Evolutionary conservation across 2,888 invertebrate species (phyloP).

Genomic region (Papilio elwesi): DNA sequence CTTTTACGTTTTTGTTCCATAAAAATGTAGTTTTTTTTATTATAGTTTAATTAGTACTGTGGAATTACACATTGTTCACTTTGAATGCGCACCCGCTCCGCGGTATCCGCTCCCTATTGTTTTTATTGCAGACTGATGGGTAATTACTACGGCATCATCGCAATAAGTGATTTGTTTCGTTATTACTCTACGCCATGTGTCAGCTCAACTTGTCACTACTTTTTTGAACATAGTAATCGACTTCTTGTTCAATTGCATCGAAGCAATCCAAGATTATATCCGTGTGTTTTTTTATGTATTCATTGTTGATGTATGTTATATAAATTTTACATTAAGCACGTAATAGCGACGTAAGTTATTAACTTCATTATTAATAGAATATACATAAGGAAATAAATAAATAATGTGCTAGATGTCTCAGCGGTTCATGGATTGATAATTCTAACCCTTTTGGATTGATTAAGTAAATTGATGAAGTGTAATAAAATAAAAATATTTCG

Average conservation of each 20-base stretch:
- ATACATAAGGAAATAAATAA: too few relatives aligned
- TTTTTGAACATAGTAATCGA: slow-evolving; percentile 33
- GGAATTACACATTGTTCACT: slow-evolving; percentile 43
- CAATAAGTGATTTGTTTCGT: slow-evolving; percentile 67
- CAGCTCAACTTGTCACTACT: slow-evolving; percentile 22
- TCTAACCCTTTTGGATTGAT: too few relatives aligned
- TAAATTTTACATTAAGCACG: neutral
- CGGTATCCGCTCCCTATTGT: slow-evolving; percentile 66
- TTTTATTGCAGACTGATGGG: slow-evolving; percentile 63
- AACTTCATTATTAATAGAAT: neutral
- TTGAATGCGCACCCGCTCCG: slow-evolving; percentile 45
- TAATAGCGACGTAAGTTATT: too few relatives aligned
- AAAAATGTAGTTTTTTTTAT: slow-evolving; percentile 23
- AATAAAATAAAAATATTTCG: too few relatives aligned
- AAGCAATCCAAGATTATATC: slow-evolving; percentile 17
- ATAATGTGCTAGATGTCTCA: too few relatives aligned
- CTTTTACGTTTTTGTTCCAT: neutral
- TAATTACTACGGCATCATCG: slow-evolving; percentile 69
- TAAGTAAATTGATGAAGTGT: too few relatives aligned
- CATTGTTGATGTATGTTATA: neutral
- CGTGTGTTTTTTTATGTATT: slow-evolving; percentile 12
- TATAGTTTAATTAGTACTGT: slow-evolving; percentile 9
- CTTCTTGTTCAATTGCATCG: slow-evolving; percentile 30
- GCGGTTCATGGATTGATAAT: too few relatives aligned
- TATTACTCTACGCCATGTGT: slow-evolving; percentile 50